Base-by-base conservation (phyloP, 2,888 invertebrate genomes). In the Meandrusa payeni region DNA sequence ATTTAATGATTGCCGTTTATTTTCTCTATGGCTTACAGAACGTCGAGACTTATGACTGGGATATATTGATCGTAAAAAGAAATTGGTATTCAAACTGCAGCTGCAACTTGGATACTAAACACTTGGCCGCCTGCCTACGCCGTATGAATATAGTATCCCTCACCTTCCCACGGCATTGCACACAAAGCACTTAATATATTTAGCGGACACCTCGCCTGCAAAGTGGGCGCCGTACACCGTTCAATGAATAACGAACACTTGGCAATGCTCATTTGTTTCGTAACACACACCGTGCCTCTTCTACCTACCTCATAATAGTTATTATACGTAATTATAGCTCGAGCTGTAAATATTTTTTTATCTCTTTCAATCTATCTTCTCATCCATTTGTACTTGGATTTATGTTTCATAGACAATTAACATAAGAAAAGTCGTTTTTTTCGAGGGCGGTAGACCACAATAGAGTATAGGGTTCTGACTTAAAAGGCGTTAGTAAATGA, bases 181-280 rank as follows among this genome's bases (percentile, higher is more conserved):
- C 22, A 24, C 27, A 34, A 34, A 27, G 15, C 22, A 24, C 6
- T 26, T 32, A 32, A 43, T 32, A 22, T 44, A 44, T 39, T 44
- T 28, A 39, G 28, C 39, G 33, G 39, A 39, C 44, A 34, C 33
- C 27, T 31, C 5, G 13, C 42, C 38, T 10, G 32, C 27, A 13
- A 27, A 33, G 38, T 44, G 38, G 44, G 44, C 33, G 44, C 44
- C 22, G 6, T 12, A 28, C 27, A 17, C 4, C 11, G 15, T 5
- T n/a, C 5, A 39, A 34, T 44, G 44, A 44, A 44, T 39, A 44
- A 44, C 33, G 44, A 44, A 38, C 32, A 2, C 20, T 32, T 12
- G 32, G 37, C 43, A 31, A 46, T 9, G 26, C 13, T 24, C 12
- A 1, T 20, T 9, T n/a, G 4, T 46, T 41, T 37, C 37, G 36